phyloP scores from a whole-genome alignment of 1,140 invertebrate species.

The Rhyzopertha dominica region DNA sequence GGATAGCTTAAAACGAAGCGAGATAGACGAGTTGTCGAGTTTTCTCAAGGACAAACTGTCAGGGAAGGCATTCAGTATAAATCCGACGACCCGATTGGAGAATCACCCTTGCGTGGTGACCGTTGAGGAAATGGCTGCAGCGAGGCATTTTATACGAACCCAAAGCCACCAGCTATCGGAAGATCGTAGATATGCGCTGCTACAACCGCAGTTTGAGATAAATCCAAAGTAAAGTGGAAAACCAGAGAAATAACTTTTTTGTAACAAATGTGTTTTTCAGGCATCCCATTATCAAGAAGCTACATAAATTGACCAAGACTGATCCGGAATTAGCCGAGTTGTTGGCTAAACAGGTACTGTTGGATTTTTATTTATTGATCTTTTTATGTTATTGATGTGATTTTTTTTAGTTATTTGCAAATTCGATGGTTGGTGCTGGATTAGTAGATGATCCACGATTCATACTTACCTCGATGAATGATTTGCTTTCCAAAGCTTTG shows the following conservation, averaged over 20 bases:
- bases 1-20: conserved; percentile 62
- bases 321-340: conserved; percentile 80
- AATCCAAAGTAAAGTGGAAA: conserved; percentile 68
- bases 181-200: conserved; percentile 77
- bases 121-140: conserved; percentile 93
- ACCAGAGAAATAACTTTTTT: not conserved
- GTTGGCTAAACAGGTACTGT: conserved; percentile 73
- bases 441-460: conserved; percentile 88
- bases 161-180: conserved; percentile 79
- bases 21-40: conserved; percentile 69
- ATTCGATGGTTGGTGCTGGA: conserved; percentile 93
- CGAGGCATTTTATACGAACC: conserved; percentile 88
- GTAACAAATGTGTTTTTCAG: conserved; percentile 47
- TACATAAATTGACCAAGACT: conserved; percentile 65
- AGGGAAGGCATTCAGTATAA: conserved; percentile 75
- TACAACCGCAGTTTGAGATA: conserved; percentile 90
- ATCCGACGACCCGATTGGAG: conserved; percentile 77
- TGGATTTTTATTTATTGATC: conserved; percentile 9
- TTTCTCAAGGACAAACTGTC: conserved; percentile 74
- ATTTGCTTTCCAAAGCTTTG: conserved; percentile 76
- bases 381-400: conserved; percentile 19
- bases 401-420: conserved; percentile 74
- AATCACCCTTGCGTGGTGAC: conserved; percentile 91
- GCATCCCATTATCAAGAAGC: conserved; percentile 88
- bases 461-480: conserved; percentile 79